These are phyloP conservation scores for Myiagra hebetior DNA, from an alignment of 2,113 vertebrate species.

Conservation along the genomic window DNA sequence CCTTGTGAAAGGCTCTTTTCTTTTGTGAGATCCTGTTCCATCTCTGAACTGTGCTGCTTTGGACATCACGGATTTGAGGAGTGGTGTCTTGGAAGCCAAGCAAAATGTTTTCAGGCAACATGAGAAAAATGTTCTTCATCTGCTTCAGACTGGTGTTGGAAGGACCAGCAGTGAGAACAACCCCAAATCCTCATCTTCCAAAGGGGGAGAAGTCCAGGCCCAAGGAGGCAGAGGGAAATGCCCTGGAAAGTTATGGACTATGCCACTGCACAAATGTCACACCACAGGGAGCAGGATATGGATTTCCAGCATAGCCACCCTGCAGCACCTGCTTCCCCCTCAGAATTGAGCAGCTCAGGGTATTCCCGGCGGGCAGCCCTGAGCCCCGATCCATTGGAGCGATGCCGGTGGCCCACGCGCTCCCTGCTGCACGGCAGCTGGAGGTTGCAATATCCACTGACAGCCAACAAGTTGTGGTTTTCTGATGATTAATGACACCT, in stretches of 20 bases:
- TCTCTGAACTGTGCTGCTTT: not conserved
- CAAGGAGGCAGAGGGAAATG: not conserved
- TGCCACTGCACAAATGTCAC: not conserved
- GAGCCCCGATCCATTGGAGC: not conserved
- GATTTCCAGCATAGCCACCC: not conserved
- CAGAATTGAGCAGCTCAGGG: not conserved
- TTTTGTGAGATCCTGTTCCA: not conserved
- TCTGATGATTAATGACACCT: slow-evolving; percentile 25
- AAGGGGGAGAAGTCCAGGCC: not conserved
- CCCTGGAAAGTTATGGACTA: too few relatives aligned
- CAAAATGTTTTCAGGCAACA: not conserved
- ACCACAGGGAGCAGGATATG: not conserved
- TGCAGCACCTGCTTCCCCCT: not conserved
- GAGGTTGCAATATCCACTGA: slow-evolving; percentile 10
- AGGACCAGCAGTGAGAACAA: not conserved
- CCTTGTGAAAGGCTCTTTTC: not conserved
- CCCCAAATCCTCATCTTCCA: not conserved
- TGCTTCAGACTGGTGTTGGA: accelerated
- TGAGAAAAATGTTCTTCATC: not conserved
- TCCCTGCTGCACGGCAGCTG: not conserved
- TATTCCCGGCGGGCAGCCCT: not conserved
- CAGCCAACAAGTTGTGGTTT: slow-evolving; percentile 1
- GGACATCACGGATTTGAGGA: accelerated
- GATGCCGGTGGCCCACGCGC: not conserved
- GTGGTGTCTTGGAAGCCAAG: not conserved